Conservation (phyloP, 2,888 invertebrate species). For the Hypomecis punctinalis region DNA sequence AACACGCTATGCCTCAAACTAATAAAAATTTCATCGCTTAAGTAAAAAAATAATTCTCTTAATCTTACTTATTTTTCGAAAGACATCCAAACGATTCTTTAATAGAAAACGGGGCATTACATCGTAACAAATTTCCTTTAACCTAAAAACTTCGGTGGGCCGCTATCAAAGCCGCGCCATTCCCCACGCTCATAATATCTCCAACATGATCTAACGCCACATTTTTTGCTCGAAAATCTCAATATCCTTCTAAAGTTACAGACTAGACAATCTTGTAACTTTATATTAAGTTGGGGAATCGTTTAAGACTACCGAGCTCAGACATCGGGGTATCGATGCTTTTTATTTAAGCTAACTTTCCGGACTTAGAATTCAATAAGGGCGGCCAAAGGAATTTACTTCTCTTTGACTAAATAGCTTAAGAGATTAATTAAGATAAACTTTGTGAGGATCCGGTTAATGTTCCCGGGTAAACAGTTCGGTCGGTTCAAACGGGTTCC, state of each 20-base stretch:
- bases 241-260: slow-evolving; percentile 54
- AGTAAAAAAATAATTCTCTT: too few relatives aligned
- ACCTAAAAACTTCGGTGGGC: slow-evolving; percentile 3
- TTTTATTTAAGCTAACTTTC: slow-evolving; percentile 78
- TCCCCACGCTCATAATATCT: slow-evolving; percentile 16
- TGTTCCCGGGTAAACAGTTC: slow-evolving; percentile 64
- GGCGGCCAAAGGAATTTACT: slow-evolving; percentile 75
- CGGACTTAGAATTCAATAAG: slow-evolving; percentile 79
- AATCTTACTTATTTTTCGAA: neutral
- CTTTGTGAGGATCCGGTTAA: slow-evolving; percentile 67
- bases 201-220: slow-evolving; percentile 26
- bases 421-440: slow-evolving; percentile 80
- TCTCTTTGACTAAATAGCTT: slow-evolving; percentile 81
- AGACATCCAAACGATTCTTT: neutral
- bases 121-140: neutral
- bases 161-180: neutral
- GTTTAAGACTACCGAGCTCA: slow-evolving; percentile 69
- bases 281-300: slow-evolving; percentile 75
- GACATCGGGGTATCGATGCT: slow-evolving; percentile 75
- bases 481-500: slow-evolving; percentile 54
- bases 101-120: slow-evolving; percentile 3
- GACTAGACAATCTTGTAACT: slow-evolving; percentile 69
- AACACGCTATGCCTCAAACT: too few relatives aligned
- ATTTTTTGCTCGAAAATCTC: slow-evolving; percentile 50
- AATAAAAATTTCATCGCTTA: too few relatives aligned